These are phyloP conservation scores for Agapornis canus DNA, from an alignment of 2,797 vertebrate species.

Conservation along the genomic window DNA sequence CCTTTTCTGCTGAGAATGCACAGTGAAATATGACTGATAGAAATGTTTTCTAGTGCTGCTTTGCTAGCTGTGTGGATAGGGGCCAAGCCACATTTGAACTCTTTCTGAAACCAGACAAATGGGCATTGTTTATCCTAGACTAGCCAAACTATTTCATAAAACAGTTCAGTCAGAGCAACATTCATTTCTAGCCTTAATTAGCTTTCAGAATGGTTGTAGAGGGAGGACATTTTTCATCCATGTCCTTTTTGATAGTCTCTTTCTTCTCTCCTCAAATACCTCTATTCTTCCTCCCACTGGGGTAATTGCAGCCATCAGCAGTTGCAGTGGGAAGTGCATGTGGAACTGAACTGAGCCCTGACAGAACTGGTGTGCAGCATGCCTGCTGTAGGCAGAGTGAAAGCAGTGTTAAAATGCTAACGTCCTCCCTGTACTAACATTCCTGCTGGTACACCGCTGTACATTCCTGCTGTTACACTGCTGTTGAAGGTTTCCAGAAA, in stretches of 20 bases:
- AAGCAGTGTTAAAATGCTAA: neutral
- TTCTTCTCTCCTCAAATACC: neutral
- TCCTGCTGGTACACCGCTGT: neutral
- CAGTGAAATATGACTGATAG: neutral
- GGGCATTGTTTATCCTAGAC: constrained; percentile 48
- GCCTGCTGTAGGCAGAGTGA: neutral
- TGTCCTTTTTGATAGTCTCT: neutral
- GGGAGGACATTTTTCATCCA: neutral
- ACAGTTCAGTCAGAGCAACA: neutral
- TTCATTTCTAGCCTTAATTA: constrained; percentile 20
- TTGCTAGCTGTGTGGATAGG: neutral
- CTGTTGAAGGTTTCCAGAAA: neutral
- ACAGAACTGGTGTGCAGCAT: neutral
- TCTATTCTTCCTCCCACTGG: neutral
- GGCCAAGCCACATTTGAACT: constrained; percentile 36
- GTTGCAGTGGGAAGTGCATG: neutral
- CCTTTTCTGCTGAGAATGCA: constrained; percentile 5
- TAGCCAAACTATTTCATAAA: constrained; percentile 24
- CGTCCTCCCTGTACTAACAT: neutral
- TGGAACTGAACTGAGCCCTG: neutral
- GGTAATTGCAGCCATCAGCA: neutral
- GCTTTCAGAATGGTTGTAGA: neutral
- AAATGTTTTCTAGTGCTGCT: neutral
- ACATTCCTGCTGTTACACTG: neutral
- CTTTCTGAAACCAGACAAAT: constrained; percentile 44